These are phyloP conservation scores for Tetranychus urticae DNA, from an alignment of 1,140 invertebrate genomes.

Conservation along the genomic window DNA sequence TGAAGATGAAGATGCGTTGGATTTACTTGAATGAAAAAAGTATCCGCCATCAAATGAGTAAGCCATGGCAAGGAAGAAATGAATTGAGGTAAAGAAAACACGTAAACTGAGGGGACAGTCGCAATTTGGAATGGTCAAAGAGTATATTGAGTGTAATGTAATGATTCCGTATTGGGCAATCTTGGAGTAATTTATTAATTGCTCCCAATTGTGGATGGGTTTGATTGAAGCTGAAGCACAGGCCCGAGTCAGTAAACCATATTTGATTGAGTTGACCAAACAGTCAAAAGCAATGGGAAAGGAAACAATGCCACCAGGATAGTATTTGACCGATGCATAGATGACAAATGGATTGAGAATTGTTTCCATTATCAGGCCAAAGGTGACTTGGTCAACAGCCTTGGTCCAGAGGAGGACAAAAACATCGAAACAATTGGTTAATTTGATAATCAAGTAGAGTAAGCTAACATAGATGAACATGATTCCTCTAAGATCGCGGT, in stretches of 20 bases:
- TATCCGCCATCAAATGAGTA: neutral
- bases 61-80: neutral
- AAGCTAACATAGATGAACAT: neutral
- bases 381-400: neutral
- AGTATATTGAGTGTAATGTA: neutral
- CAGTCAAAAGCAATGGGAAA: neutral
- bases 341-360: neutral
- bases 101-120: neutral
- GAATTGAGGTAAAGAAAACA: neutral
- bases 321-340: neutral
- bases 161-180: neutral
- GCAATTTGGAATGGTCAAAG: neutral
- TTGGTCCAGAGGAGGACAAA: neutral
- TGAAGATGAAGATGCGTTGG: neutral
- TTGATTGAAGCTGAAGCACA: neutral
- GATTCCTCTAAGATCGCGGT: neutral
- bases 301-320: neutral
- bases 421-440: neutral
- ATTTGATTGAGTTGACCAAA: neutral
- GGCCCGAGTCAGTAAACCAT: neutral
- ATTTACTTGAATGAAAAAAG: neutral
- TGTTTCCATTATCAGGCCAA: neutral
- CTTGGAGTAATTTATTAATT: neutral
- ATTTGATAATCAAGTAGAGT: neutral
- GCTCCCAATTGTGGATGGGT: neutral